These are phyloP conservation scores for Rhodinocichla rosea DNA, from an alignment of 2,113 vertebrate genomes.

Conservation along the genomic window DNA sequence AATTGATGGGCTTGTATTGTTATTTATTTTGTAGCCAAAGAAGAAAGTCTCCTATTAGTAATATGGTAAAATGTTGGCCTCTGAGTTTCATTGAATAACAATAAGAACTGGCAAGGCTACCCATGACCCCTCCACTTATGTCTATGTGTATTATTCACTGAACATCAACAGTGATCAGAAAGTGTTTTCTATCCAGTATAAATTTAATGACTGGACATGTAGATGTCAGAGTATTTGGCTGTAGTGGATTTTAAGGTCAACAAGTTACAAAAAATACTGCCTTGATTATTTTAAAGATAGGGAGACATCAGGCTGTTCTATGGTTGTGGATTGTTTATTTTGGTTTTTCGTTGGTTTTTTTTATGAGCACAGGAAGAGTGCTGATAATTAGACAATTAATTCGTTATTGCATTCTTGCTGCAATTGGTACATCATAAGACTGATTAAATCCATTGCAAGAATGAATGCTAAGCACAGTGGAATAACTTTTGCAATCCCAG, in stretches of 20 bases:
- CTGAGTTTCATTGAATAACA: neutral
- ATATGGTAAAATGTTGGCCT: neutral
- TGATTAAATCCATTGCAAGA: neutral
- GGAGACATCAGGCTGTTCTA: neutral
- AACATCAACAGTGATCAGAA: neutral
- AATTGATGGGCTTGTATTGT: neutral
- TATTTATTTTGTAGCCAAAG: neutral
- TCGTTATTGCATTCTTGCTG: neutral
- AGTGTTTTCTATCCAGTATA: neutral
- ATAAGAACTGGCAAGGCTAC: neutral
- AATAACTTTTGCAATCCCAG: neutral
- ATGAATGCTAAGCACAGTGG: neutral
- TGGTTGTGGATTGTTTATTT: neutral
- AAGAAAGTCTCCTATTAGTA: neutral
- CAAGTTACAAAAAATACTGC: neutral
- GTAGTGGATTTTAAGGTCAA: neutral
- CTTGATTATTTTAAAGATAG: neutral
- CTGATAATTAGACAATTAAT: neutral
- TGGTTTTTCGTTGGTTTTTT: neutral
- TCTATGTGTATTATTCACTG: neutral
- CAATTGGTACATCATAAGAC: neutral
- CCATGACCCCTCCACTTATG: accelerated
- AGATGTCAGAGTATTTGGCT: neutral
- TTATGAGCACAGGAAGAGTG: neutral
- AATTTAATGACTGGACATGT: neutral